Evolutionary conservation across 2,113 vertebrate species (phyloP).

Genomic region (Perca schrenkii): DNA sequence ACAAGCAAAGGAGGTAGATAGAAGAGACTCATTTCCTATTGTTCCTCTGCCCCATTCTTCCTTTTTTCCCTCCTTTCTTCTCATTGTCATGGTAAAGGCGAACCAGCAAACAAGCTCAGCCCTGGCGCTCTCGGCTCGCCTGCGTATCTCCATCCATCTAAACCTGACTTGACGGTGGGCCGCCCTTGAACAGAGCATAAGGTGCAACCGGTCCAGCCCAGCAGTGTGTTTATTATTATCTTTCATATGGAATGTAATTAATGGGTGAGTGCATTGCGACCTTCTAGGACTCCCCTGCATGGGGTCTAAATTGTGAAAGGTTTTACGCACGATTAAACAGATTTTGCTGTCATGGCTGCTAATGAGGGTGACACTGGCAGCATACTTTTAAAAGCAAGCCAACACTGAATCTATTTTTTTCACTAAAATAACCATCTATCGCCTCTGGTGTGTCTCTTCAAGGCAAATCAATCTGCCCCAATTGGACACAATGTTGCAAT

Average conservation of each 20-base stretch:
- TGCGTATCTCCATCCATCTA: constrained; percentile 77
- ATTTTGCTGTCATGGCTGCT: constrained; percentile 66
- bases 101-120: constrained; percentile 31
- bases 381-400: constrained; percentile 37
- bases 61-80: constrained; percentile 5
- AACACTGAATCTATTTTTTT: constrained; percentile 25
- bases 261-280: constrained; percentile 71
- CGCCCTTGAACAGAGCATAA: constrained; percentile 78
- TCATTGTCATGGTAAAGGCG: constrained; percentile 29
- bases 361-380: constrained; percentile 63
- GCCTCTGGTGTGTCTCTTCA: constrained; percentile 20
- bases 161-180: constrained; percentile 49
- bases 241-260: constrained; percentile 81
- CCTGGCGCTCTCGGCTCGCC: constrained; percentile 39
- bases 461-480: constrained; percentile 35
- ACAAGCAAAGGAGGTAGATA: constrained; percentile 1
- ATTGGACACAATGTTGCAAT: neutral
- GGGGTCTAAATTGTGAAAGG: constrained; percentile 66
- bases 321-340: constrained; percentile 75
- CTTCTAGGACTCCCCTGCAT: constrained; percentile 67
- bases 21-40: neutral
- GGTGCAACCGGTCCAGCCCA: constrained; percentile 63
- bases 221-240: constrained; percentile 82
- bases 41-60: neutral
- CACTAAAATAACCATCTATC: constrained; percentile 40